Percentiles rank a stretch among this genome's conserved stretches.
These are phyloP conservation scores for Microplitis mediator DNA, from an alignment of 1,140 invertebrate genomes.

Conservation along the genomic window DNA sequence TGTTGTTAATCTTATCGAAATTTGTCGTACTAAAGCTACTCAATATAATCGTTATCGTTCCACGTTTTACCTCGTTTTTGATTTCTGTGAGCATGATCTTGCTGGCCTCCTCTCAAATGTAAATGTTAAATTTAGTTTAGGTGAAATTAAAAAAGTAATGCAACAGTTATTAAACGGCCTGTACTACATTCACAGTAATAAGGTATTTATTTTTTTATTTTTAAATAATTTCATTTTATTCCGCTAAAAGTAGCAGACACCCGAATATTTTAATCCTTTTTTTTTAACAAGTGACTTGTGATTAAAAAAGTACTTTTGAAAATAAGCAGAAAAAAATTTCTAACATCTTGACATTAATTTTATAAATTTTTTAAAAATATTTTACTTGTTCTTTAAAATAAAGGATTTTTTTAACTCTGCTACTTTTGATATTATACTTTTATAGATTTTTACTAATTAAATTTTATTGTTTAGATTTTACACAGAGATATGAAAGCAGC, in stretches of 20 bases:
- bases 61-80: constrained; percentile 97
- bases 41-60: constrained; percentile 86
- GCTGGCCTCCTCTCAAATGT: constrained; percentile 95
- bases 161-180: constrained; percentile 96
- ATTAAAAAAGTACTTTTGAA: no score
- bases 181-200: constrained; percentile 97
- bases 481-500: constrained; percentile 99
- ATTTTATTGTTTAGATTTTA: constrained; percentile 67
- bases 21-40: constrained; percentile 90
- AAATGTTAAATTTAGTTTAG: constrained; percentile 95
- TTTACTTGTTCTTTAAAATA: no score
- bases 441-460: no score
- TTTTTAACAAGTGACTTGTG: no score
- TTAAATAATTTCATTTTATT: neutral
- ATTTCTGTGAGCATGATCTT: constrained; percentile 99
- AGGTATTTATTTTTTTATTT: constrained; percentile 62
- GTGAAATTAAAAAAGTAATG: constrained; percentile 98
- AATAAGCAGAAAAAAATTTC: no score
- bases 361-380: no score
- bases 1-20: constrained; percentile 96
- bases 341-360: no score
- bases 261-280: no score
- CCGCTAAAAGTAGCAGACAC: no score
- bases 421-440: no score
- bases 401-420: no score